phyloP scores from a whole-genome alignment of 2,888 invertebrate genomes.

The Phytoseiulus persimilis region DNA sequence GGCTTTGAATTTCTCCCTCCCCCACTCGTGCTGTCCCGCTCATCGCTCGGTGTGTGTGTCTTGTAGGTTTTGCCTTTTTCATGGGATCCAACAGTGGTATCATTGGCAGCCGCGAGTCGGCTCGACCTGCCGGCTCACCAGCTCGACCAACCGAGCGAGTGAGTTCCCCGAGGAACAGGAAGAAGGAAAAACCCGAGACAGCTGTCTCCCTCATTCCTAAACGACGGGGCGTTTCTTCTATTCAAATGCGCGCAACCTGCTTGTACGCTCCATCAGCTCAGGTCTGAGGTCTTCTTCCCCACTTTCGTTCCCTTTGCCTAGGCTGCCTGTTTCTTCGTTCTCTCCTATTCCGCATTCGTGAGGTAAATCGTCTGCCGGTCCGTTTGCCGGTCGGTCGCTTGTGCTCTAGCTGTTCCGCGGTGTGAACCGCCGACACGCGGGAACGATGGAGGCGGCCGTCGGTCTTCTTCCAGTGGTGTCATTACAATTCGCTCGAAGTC shows the following conservation, averaged over 20 bases:
- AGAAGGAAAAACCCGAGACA: background rate
- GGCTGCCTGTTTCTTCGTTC: too few species aligned
- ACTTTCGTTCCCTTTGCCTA: background rate
- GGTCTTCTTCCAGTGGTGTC: background rate
- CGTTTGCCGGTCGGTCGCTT: background rate
- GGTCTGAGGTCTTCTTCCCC: background rate
- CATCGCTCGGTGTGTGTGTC: background rate
- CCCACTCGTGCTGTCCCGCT: too few species aligned
- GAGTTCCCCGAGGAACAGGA: background rate
- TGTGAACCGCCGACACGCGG: background rate
- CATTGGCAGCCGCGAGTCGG: background rate
- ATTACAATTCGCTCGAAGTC: background rate
- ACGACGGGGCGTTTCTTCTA: constrained; percentile 5
- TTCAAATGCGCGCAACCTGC: constrained; percentile 5
- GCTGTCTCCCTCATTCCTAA: background rate
- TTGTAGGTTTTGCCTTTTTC: background rate
- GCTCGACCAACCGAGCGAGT: background rate
- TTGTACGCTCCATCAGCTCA: constrained; percentile 5
- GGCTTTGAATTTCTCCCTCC: background rate
- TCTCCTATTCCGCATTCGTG: background rate
- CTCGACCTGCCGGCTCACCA: background rate
- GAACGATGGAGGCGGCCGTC: background rate
- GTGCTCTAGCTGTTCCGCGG: background rate
- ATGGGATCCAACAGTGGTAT: background rate
- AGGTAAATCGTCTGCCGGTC: background rate